Evolutionary conservation across 2,113 vertebrate genomes (phyloP), one percentile per base, ranked within the genome.

Genomic region (Calyptommatus sinebrachiatus): DNA sequence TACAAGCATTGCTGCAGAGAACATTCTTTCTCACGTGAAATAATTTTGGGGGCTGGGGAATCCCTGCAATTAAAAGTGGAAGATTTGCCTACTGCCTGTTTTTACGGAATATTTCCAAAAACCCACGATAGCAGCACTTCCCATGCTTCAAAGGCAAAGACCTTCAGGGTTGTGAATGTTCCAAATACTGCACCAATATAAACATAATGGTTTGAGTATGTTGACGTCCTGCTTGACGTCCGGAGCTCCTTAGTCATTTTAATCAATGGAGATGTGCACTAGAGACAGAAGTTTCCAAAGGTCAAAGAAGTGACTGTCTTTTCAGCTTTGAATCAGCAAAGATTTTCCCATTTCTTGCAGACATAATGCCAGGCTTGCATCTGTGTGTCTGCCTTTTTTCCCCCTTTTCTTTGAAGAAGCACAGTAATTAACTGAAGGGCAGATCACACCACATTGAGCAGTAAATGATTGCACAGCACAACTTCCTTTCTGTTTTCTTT

Each of bases 311-410:
- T 84, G 80, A 87, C 91, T 90, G 87, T 91, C 91, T 91, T 92
- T 89, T 92, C 84, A 83, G 85, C 84, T 95, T 91, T 90, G 86
- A 82, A 92, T 92, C 92, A 92, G 80, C 90, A 89, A 84, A 91
- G 84, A 88, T 31, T 88, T 88, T 91, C 86, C 77, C 84, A 62
- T 80, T 88, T 88, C 89, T 88, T 89, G 60, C 82, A 90, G 90
- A 88, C 45, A 77, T 80, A 86, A 90, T 78, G 69, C 82, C 86
- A 84, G 84, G 83, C 71, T 84, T 91, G 82, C 83, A 83, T 91
- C 86, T 92, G 28, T 66, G 84, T 61, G 71, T 89, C 78, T 91
- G 46, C 77, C 91, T 90, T 87, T 71, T 65, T 28, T 60, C 53
- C 53, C 53, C 53, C 2, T 9, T 71, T 70, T 8, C 76, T 91